Evolutionary conservation across 1,140 invertebrate genomes (phyloP).

Genomic region (Drosophila tsacasi): DNA sequence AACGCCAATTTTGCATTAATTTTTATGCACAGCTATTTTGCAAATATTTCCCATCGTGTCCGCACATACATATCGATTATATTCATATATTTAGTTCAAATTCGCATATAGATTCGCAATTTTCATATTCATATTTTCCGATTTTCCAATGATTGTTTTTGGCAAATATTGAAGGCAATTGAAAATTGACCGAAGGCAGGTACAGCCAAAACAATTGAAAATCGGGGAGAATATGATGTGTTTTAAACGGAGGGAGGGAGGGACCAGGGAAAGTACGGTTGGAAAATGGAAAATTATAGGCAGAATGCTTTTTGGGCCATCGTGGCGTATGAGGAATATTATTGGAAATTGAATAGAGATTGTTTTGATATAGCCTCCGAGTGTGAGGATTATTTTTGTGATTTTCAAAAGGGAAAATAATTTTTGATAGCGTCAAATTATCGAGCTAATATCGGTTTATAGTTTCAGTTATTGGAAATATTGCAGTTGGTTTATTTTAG

Average conservation of each 20-base stretch:
- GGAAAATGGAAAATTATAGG: conserved; percentile 9
- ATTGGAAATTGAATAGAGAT: conserved; percentile 30
- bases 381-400: neutral
- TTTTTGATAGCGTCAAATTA: conserved; percentile 31
- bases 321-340: conserved; percentile 37
- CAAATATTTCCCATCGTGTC: conserved; percentile 41
- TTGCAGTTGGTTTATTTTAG: neutral
- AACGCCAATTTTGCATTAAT: conserved; percentile 44
- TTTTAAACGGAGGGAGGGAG: neutral
- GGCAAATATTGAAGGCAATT: conserved; percentile 57
- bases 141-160: conserved; percentile 52
- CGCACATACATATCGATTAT: conserved; percentile 6
- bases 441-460: conserved; percentile 15
- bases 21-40: conserved; percentile 46
- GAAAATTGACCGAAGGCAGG: conserved; percentile 45
- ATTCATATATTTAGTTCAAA: conserved; percentile 5
- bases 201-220: conserved; percentile 40
- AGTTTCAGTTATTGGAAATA: conserved; percentile 8
- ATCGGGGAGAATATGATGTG: neutral
- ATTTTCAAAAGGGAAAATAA: neutral
- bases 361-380: neutral
- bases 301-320: conserved; percentile 6
- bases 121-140: conserved; percentile 55
- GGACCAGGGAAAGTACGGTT: neutral
- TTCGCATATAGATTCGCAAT: conserved; percentile 39